Base-by-base conservation (phyloP, 2,888 invertebrate species). In the Apotomis betuletana region DNA sequence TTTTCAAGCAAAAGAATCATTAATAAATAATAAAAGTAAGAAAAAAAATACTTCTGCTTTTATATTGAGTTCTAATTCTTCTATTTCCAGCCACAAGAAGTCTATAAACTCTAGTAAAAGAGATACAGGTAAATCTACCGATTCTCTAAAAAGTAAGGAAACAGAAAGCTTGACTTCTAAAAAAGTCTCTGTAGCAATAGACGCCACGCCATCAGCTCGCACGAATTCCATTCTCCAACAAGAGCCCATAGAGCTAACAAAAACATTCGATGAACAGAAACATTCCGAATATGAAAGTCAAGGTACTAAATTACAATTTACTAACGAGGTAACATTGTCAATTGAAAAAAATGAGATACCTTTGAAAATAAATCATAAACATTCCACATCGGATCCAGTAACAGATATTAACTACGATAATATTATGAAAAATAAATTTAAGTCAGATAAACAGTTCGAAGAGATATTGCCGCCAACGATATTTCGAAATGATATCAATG, bases 161-260 rank as follows among this genome's bases (percentile, higher is more conserved):
- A 85, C 86, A 27, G 92, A 90, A 57, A 92, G 91, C 67, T 79
- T 86, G 6, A 94, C 94, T 74, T 94, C 95, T 0, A 95, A 94
- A 77, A 96, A 96, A 87, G 95, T 97, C 3, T 97, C 96, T 0
- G 95, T 97, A 9, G 97, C 95, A 0, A 94, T 97, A 46, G 97
- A 97, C 84, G 97, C 97, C 0, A 97, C 97, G 0, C 96, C 96
- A 10, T 94, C 95, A 1, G 95, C 96, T 1, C 92, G 96, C 75
- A 96, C 96, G 38, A 94, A 95, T 74, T 96, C 96, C 69, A 94
- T 97, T 49, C 84, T 97, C 65, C 94, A 95, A 78, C 97, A 97
- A 88, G 95, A 96, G 83, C 97, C 97, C 0, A 96, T 96, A 75
- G 96, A 97, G 87, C 84, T 96, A 60, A 94, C 94, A 0, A 96